Percentiles rank a stretch among this genome's conserved stretches.
phyloP scores from a whole-genome alignment of 2,797 vertebrate genomes.

The Artibeus lituratus region DNA sequence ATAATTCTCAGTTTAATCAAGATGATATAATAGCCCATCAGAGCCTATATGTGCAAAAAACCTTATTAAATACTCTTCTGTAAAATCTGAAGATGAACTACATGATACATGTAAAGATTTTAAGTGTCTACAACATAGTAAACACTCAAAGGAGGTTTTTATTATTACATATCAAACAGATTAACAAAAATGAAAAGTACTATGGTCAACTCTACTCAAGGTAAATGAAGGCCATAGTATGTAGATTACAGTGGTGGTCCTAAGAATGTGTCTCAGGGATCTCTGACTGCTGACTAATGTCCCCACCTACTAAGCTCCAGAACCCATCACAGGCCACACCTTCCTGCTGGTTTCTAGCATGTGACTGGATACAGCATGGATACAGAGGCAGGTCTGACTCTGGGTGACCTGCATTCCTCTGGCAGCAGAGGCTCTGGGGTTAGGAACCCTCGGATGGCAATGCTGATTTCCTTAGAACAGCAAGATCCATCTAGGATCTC shows the following conservation, averaged over 20 bases:
- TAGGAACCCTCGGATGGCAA: too few species aligned
- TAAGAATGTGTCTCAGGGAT: not conserved
- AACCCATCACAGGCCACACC: not conserved
- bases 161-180: not conserved
- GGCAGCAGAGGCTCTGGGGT: not conserved
- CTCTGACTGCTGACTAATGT: not conserved
- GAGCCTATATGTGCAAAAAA: not conserved
- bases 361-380: not conserved
- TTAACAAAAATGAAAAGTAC: not conserved
- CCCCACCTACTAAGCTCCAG: not conserved
- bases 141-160: not conserved
- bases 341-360: not conserved
- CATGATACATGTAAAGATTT: not conserved
- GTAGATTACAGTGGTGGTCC: not conserved
- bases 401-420: not conserved
- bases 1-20: not conserved
- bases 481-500: not conserved
- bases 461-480: not conserved
- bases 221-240: not conserved
- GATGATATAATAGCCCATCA: not conserved
- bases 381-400: not conserved
- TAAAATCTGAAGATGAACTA: not conserved
- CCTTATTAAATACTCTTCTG: not conserved
- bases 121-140: not conserved
- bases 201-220: not conserved